Percentiles rank a stretch among this genome's conserved stretches.
phyloP scores from a whole-genome alignment of 2,113 vertebrate genomes.

The Alligator sinensis region DNA sequence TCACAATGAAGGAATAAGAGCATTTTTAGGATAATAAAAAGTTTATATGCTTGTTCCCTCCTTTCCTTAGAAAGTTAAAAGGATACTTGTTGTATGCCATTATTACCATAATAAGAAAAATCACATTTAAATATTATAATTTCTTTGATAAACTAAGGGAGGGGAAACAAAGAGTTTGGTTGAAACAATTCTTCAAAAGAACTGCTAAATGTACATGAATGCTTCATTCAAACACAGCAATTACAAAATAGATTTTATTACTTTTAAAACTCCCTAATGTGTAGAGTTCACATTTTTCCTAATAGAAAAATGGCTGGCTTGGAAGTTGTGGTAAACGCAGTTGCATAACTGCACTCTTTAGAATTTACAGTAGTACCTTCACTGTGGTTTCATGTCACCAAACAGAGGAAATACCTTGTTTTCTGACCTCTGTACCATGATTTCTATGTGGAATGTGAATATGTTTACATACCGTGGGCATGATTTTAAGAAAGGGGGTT shows the following conservation, averaged over 20 bases:
- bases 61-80: not conserved
- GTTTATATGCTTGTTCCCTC: not conserved
- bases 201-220: slow-evolving; percentile 14
- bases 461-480: slow-evolving; percentile 74
- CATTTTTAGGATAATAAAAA: not conserved
- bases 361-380: slow-evolving; percentile 42
- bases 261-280: slow-evolving; percentile 19
- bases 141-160: slow-evolving; percentile 33
- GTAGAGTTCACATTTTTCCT: slow-evolving; percentile 6
- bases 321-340: slow-evolving; percentile 7
- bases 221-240: slow-evolving; percentile 14
- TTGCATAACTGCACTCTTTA: not conserved
- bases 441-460: slow-evolving; percentile 75
- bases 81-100: not conserved
- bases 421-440: slow-evolving; percentile 69
- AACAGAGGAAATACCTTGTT: slow-evolving; percentile 71
- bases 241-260: slow-evolving; percentile 34
- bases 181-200: slow-evolving; percentile 12
- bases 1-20: not conserved
- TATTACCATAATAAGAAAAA: not conserved
- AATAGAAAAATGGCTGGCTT: slow-evolving; percentile 30
- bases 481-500: slow-evolving; percentile 65
- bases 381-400: slow-evolving; percentile 59
- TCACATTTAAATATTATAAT: not conserved
- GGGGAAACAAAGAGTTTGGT: slow-evolving; percentile 14